Evolutionary conservation across 2,888 invertebrate genomes (phyloP).

Genomic region (Leucophenga maculata): DNA sequence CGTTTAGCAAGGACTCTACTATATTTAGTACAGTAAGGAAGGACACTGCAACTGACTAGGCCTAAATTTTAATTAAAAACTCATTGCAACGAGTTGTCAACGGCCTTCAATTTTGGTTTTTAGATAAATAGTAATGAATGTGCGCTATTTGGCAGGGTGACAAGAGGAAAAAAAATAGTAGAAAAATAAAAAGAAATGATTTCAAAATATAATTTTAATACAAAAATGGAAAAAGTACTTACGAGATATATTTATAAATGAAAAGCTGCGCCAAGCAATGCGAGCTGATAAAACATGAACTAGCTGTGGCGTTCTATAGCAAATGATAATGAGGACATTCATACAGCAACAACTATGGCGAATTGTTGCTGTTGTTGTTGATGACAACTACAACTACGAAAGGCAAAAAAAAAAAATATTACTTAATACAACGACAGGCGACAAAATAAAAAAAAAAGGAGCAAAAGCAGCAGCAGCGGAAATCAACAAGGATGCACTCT

Average conservation of each 20-base stretch:
- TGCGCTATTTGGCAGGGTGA: conserved; percentile 12
- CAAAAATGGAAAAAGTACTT: neutral
- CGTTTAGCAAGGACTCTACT: conserved; percentile 10
- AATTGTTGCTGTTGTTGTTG: conserved; percentile 53
- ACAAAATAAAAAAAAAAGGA: conserved; percentile 27
- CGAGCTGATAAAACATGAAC: conserved; percentile 1
- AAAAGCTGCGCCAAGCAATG: neutral
- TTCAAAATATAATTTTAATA: conserved; percentile 17
- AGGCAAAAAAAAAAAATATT: conserved; percentile 34
- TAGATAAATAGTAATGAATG: conserved; percentile 6
- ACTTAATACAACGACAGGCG: conserved; percentile 27
- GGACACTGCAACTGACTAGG: no score
- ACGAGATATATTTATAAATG: conserved; percentile 12
- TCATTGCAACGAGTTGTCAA: neutral
- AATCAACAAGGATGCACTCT: conserved; percentile 56
- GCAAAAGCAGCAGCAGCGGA: conserved; percentile 51
- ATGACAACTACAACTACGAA: conserved; percentile 39
- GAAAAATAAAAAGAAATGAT: conserved; percentile 11
- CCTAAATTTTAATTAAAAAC: neutral
- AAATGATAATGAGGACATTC: conserved; percentile 63
- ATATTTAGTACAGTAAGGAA: neutral
- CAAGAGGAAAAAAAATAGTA: no score
- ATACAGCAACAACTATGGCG: conserved; percentile 31
- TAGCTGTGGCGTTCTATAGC: conserved; percentile 43
- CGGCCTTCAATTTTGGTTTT: neutral